Evolutionary conservation across 2,888 invertebrate species (phyloP).

Genomic region (Parasteatoda lunata): DNA sequence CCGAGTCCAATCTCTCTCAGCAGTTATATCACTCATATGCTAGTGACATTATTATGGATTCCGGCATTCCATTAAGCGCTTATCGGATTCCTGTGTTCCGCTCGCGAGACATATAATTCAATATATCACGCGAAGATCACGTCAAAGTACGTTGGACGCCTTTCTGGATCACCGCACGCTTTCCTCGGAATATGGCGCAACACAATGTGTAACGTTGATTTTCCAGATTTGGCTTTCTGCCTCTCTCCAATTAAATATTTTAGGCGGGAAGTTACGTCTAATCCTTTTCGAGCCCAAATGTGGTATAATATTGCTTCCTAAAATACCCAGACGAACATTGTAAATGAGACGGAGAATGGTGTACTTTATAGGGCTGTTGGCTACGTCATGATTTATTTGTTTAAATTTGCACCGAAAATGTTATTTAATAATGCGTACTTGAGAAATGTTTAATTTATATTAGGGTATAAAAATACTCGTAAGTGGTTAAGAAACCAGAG

Average conservation of each 20-base stretch:
- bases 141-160: conserved; percentile 25
- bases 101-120: conserved; percentile 46
- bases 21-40: conserved; percentile 35
- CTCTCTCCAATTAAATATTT: conserved; percentile 31
- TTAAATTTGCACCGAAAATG: too few relatives aligned
- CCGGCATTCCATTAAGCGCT: conserved; percentile 53
- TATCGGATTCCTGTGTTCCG: conserved; percentile 46
- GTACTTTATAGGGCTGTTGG: too few relatives aligned
- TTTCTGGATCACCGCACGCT: conserved; percentile 10
- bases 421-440: too few relatives aligned
- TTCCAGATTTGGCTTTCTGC: neutral
- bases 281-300: neutral
- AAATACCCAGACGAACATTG: too few relatives aligned
- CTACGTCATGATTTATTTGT: too few relatives aligned
- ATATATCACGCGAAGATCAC: conserved; percentile 44
- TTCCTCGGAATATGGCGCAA: neutral
- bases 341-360: too few relatives aligned
- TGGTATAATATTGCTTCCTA: neutral
- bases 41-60: conserved; percentile 49
- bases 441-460: too few relatives aligned
- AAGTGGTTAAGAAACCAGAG: too few relatives aligned
- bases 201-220: conserved; percentile 1
- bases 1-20: neutral
- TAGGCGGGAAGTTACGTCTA: neutral
- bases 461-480: too few relatives aligned